Conservation (phyloP, 2,888 invertebrate genomes). For the Ernsta delagoae region DNA sequence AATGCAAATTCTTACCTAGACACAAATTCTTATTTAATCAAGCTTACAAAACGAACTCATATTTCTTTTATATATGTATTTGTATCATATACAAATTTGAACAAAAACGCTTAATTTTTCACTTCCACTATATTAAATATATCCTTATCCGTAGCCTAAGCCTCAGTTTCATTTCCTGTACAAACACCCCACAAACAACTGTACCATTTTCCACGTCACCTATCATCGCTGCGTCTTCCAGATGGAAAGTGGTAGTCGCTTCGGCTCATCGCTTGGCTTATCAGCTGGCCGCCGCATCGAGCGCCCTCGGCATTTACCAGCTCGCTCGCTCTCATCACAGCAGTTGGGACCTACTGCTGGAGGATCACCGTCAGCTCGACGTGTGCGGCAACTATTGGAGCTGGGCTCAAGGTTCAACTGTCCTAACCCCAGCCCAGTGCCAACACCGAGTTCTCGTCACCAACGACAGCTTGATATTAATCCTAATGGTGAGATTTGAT, state of each 20-base stretch:
- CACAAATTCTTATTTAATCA: not conserved
- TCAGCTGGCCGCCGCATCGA: slow-evolving; percentile 82
- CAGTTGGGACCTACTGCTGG: slow-evolving; percentile 85
- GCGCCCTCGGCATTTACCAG: slow-evolving; percentile 86
- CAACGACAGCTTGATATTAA: slow-evolving; percentile 94
- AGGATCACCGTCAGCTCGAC: slow-evolving; percentile 90
- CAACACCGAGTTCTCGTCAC: slow-evolving; percentile 91
- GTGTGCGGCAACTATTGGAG: slow-evolving; percentile 93
- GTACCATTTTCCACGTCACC: slow-evolving; percentile 22
- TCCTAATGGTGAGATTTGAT: slow-evolving; percentile 88
- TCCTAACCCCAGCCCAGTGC: slow-evolving; percentile 89
- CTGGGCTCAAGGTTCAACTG: slow-evolving; percentile 85
- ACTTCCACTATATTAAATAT: not conserved
- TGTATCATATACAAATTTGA: no score
- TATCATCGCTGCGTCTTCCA: slow-evolving; percentile 44
- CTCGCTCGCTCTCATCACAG: slow-evolving; percentile 90
- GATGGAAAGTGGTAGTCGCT: slow-evolving; percentile 86
- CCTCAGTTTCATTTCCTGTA: not conserved
- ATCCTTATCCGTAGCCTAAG: not conserved
- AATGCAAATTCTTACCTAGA: not conserved
- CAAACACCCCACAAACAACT: not conserved
- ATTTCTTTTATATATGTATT: no score
- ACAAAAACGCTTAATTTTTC: no score
- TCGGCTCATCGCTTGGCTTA: slow-evolving; percentile 82
- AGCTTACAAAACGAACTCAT: no score